Percentiles rank a stretch among this genome's conserved stretches.
Conservation (phyloP, 2,888 invertebrate genomes). For the Melanophora roralis region DNA sequence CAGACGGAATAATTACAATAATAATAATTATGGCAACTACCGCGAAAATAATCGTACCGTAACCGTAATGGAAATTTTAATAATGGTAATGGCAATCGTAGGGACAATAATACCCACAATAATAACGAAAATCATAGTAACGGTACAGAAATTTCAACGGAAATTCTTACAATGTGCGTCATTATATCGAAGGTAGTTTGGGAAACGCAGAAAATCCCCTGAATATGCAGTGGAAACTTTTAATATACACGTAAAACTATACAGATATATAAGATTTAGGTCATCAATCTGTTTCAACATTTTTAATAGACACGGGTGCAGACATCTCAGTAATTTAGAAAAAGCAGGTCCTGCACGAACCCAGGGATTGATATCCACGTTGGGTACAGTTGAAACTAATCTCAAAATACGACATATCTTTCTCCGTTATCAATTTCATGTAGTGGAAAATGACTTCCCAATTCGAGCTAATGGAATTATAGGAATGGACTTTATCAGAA, state of each 20-base stretch:
- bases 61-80: neutral
- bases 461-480: conserved; percentile 2
- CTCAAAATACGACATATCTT: neutral
- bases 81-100: neutral
- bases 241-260: neutral
- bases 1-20: too few species aligned
- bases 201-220: neutral
- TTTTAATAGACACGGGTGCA: neutral
- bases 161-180: neutral
- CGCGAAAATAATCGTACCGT: too few species aligned
- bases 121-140: too few species aligned
- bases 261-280: neutral
- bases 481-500: conserved; percentile 6
- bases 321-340: neutral
- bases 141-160: neutral
- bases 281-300: neutral
- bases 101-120: neutral
- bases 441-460: neutral
- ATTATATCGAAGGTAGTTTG: neutral
- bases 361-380: neutral
- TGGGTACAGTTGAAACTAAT: neutral
- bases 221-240: neutral
- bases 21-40: too few species aligned
- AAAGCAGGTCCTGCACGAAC: neutral
- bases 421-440: neutral